Evolutionary conservation across 2,113 vertebrate genomes (phyloP).

Genomic region (Asarcornis scutulata): DNA sequence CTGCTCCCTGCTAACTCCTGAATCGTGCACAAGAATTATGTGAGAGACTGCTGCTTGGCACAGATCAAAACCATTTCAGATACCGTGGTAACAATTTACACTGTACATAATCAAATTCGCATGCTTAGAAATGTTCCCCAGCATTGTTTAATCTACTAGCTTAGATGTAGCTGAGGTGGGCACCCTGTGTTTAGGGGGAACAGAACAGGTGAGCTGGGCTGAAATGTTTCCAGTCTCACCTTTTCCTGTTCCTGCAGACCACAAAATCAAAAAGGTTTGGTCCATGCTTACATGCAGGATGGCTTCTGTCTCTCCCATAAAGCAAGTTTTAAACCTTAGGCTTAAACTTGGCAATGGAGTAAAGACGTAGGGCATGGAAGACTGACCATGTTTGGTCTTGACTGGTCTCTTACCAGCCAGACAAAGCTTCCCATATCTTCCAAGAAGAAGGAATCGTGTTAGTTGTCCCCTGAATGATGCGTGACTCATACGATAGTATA

Average conservation of each 20-base stretch:
- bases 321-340: not conserved
- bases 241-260: not conserved
- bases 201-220: not conserved
- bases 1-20: not conserved
- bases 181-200: not conserved
- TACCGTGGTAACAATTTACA: not conserved
- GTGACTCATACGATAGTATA: not conserved
- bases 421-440: not conserved
- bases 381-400: not conserved
- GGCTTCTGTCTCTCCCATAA: not conserved
- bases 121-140: not conserved
- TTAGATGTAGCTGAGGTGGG: not conserved
- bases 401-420: not conserved
- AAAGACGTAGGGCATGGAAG: not conserved
- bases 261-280: not conserved
- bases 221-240: not conserved
- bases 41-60: not conserved
- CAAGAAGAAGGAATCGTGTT: not conserved
- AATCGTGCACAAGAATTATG: accelerated
- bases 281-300: accelerated
- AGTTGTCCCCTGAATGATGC: not conserved
- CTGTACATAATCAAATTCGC: not conserved
- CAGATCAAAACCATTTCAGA: not conserved
- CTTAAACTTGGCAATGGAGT: not conserved
- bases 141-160: not conserved